Percentiles rank a stretch among this genome's conserved stretches.
These are phyloP conservation scores for Crotalus tigris DNA, from an alignment of 2,113 vertebrate species.

Conservation along the genomic window DNA sequence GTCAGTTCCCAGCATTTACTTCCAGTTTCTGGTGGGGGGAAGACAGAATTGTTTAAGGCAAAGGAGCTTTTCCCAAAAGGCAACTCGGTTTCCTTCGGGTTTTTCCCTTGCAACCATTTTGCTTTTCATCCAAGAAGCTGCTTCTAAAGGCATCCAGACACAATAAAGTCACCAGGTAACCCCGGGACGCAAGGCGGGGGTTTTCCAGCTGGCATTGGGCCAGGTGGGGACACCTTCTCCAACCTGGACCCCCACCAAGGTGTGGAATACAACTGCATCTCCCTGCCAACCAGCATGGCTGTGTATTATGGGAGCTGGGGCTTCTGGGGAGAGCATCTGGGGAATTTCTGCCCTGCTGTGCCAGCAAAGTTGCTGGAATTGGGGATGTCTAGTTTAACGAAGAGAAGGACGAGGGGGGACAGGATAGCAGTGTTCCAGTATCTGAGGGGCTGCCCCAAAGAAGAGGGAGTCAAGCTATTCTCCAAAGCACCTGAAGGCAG, in stretches of 20 bases:
- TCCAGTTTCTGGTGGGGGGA: not conserved
- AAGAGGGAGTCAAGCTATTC: no score
- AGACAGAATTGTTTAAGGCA: not conserved
- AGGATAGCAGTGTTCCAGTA: no score
- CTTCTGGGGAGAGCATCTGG: not conserved
- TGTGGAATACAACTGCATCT: not conserved
- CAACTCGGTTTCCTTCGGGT: not conserved
- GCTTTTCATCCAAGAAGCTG: not conserved
- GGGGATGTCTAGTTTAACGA: no score
- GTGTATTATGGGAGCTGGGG: not conserved
- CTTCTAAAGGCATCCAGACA: not conserved
- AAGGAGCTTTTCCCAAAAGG: not conserved
- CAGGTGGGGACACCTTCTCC: not conserved
- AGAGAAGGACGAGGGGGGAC: no score
- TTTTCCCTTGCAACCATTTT: no score
- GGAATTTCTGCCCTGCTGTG: not conserved
- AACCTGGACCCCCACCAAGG: not conserved
- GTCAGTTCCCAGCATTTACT: not conserved
- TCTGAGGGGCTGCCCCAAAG: no score
- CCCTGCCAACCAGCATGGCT: not conserved
- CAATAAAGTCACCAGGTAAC: not conserved
- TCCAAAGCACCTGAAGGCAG: no score
- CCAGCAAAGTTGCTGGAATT: not conserved
- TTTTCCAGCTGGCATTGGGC: not conserved
- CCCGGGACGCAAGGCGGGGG: not conserved